phyloP scores from a whole-genome alignment of 2,888 invertebrate species.

The Exocentrus adspersus region DNA sequence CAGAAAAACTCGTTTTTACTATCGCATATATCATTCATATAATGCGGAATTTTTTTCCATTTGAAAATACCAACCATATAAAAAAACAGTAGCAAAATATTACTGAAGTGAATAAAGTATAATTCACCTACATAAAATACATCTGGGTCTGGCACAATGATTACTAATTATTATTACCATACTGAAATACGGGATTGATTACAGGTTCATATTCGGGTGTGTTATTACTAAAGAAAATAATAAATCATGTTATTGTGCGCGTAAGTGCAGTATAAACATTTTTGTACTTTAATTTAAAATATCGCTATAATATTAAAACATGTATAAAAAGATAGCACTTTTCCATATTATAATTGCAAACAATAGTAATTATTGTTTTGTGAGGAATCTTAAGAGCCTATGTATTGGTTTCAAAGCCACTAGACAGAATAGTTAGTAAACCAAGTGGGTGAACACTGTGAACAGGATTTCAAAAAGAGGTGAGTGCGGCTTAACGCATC shows the following conservation, averaged over 20 bases:
- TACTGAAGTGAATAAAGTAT: constrained; percentile 15
- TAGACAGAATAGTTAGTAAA: no score
- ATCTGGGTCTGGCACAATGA: constrained; percentile 26
- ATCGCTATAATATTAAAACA: neutral
- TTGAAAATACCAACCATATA: constrained; percentile 17
- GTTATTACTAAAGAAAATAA: no score
- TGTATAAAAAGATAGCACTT: constrained; percentile 3
- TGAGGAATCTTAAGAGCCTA: no score
- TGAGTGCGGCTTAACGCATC: no score
- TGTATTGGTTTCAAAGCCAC: constrained; percentile 14
- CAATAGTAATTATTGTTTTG: no score
- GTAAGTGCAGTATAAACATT: constrained; percentile 9
- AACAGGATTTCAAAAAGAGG: no score
- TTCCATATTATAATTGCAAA: neutral
- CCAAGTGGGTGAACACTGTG: no score
- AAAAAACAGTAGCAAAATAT: constrained; percentile 27
- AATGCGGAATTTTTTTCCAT: no score
- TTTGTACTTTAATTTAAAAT: constrained; percentile 10
- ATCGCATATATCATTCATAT: constrained; percentile 35
- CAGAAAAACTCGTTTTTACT: no score
- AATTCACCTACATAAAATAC: constrained; percentile 11
- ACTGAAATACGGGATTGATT: no score
- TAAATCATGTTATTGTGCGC: neutral
- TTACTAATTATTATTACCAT: no score
- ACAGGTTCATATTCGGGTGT: no score